Evolutionary conservation across 2,797 vertebrate species (phyloP).

Genomic region (Microctenopoma steveboyesi): DNA sequence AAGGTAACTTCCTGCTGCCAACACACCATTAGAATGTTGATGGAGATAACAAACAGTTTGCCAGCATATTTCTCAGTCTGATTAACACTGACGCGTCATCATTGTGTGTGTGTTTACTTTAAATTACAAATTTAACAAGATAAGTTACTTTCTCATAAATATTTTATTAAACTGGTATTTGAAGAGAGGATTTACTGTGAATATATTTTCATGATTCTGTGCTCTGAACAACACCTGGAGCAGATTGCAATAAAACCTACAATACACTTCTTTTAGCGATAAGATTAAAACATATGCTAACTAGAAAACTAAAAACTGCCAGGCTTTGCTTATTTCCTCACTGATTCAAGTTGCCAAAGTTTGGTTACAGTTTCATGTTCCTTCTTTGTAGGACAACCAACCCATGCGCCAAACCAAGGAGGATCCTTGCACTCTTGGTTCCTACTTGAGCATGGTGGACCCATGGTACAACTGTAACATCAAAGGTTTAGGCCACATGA

Average conservation of each 20-base stretch:
- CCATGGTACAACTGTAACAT: slow-evolving; percentile 93
- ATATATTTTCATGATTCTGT: too few species aligned
- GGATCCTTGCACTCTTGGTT: slow-evolving; percentile 85
- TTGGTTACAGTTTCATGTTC: slow-evolving; percentile 39
- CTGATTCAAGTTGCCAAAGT: neutral
- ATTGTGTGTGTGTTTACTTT: too few species aligned
- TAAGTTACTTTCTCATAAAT: too few species aligned
- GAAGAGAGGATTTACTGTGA: too few species aligned
- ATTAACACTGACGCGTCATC: too few species aligned
- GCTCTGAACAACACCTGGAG: too few species aligned
- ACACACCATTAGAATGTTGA: neutral
- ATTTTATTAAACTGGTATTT: too few species aligned
- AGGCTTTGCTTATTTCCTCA: neutral
- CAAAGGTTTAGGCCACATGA: slow-evolving; percentile 86
- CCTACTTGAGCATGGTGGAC: slow-evolving; percentile 90
- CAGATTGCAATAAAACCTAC: neutral
- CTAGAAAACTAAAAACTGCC: neutral
- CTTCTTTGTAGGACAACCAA: slow-evolving; percentile 67
- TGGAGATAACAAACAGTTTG: neutral
- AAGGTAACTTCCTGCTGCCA: slow-evolving; percentile 67
- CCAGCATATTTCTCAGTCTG: neutral
- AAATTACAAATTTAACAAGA: too few species aligned
- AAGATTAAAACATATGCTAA: neutral
- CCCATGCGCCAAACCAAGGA: slow-evolving; percentile 32
- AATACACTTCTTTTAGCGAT: neutral